Conservation (phyloP, 2,888 invertebrate genomes). For the Agriopis marginaria region DNA sequence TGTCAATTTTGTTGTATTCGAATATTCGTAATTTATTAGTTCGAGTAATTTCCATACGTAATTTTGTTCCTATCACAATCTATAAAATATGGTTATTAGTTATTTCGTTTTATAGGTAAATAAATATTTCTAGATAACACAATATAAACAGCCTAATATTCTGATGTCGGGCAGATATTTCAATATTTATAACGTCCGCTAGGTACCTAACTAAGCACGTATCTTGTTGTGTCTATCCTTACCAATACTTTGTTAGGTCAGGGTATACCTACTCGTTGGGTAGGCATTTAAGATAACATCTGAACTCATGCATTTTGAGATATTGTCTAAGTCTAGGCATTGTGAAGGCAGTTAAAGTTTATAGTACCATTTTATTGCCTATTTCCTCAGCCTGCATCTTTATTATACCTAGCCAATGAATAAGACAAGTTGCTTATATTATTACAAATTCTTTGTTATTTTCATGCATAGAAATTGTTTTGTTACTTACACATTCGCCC, state of each 20-base stretch:
- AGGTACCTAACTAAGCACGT: slow-evolving; percentile 27
- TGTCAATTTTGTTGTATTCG: background rate
- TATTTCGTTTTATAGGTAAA: slow-evolving; percentile 14
- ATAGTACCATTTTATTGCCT: slow-evolving; percentile 36
- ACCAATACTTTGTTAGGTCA: slow-evolving; percentile 19
- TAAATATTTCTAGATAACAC: slow-evolving; percentile 16
- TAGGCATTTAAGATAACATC: slow-evolving; percentile 47
- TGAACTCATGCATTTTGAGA: slow-evolving; percentile 50
- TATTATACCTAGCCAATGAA: background rate
- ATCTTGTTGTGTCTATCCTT: slow-evolving; percentile 53
- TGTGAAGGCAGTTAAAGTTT: slow-evolving; percentile 32
- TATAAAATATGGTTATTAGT: background rate
- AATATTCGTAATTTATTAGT: background rate
- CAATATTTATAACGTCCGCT: slow-evolving; percentile 45
- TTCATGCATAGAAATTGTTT: background rate
- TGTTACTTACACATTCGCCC: slow-evolving; percentile 17
- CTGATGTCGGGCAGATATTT: slow-evolving; percentile 47
- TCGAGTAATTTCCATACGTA: background rate
- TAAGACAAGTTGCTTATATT: background rate
- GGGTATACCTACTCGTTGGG: background rate
- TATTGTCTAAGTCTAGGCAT: slow-evolving; percentile 43
- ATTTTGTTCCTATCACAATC: background rate
- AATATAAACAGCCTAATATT: slow-evolving; percentile 15
- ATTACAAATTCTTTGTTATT: background rate
- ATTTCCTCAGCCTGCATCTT: slow-evolving; percentile 13